Percentiles rank a stretch among this genome's conserved stretches.
These are phyloP conservation scores for Variabilichromis moorii DNA, from an alignment of 2,113 vertebrate species.

Conservation along the genomic window DNA sequence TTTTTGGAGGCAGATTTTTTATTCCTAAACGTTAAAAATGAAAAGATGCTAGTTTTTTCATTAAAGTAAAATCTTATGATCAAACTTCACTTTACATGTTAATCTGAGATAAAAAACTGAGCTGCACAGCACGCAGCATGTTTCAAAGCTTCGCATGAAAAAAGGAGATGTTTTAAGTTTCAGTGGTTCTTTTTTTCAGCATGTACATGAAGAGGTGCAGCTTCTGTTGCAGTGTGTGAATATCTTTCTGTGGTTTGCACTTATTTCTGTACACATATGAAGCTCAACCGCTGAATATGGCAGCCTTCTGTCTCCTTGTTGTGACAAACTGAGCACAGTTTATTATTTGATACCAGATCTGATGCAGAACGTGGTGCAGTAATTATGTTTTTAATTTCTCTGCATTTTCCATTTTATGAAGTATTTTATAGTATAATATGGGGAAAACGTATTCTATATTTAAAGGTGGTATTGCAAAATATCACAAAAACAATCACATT, in stretches of 20 bases:
- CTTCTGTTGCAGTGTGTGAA: not conserved
- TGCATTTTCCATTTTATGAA: no score
- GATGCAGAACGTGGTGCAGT: not conserved
- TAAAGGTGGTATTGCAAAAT: accelerated
- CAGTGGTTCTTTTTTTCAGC: not conserved
- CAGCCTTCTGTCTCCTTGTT: conserved; percentile 65
- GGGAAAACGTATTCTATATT: not conserved
- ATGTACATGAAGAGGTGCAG: not conserved
- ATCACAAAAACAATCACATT: accelerated
- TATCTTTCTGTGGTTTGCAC: not conserved
- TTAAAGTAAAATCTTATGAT: not conserved
- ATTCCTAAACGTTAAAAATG: accelerated
- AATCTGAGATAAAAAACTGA: not conserved
- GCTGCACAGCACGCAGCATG: not conserved
- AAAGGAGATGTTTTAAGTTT: not conserved
- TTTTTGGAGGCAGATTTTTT: not conserved
- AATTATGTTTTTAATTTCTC: accelerated
- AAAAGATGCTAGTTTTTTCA: accelerated
- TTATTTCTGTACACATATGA: not conserved
- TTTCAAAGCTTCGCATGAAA: accelerated
- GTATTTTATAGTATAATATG: not conserved
- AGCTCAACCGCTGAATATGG: conserved; percentile 56
- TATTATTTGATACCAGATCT: not conserved
- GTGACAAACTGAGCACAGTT: conserved; percentile 19
- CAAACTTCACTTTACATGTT: not conserved